Conservation (phyloP, 2,113 vertebrate genomes). For the Nesospiza acunhae region DNA sequence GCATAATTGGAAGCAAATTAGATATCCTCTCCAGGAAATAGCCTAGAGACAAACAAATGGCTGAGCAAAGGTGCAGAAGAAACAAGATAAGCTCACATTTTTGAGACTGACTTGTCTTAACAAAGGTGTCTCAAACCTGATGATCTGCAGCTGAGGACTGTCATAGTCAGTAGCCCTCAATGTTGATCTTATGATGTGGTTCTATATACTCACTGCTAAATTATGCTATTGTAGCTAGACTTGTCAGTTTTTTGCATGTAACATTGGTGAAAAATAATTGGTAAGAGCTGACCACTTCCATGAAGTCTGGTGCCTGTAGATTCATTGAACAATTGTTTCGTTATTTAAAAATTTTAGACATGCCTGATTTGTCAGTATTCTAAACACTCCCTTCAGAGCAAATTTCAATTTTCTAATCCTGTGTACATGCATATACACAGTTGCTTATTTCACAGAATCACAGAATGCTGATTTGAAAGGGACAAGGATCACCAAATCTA, state of each 20-base stretch:
- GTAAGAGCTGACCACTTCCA: background rate
- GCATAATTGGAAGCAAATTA: background rate
- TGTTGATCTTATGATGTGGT: background rate
- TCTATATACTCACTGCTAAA: background rate
- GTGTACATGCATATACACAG: accelerated
- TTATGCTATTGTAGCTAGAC: background rate
- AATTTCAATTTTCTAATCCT: background rate
- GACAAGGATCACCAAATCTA: background rate
- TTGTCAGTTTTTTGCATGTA: background rate
- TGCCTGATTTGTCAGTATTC: background rate
- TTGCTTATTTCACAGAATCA: background rate
- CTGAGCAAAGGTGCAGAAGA: background rate
- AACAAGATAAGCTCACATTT: background rate
- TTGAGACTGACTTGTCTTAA: background rate
- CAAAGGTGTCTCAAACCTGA: background rate
- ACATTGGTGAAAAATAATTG: background rate
- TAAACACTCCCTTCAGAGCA: background rate
- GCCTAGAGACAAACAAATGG: background rate
- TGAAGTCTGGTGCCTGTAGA: background rate
- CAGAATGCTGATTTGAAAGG: background rate
- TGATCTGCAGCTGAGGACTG: background rate
- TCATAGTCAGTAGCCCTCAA: background rate
- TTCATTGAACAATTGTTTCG: background rate
- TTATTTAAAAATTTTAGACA: background rate
- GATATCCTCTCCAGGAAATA: background rate